phyloP scores from a whole-genome alignment of 2,888 invertebrate genomes.

The Dexiosoma caninum region DNA sequence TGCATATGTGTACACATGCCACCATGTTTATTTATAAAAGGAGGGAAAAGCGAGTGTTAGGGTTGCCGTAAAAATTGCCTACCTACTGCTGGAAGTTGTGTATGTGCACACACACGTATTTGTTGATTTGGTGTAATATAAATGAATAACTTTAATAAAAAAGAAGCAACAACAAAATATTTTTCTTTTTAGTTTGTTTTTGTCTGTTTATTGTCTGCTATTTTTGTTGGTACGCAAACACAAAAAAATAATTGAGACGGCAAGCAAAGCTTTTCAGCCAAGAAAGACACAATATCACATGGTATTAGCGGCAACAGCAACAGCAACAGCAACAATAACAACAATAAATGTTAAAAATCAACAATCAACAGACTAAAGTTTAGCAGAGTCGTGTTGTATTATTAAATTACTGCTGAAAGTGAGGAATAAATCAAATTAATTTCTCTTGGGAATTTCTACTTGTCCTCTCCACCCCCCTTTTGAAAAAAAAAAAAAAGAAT shows the following conservation, averaged over 20 bases:
- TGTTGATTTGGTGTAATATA: not conserved
- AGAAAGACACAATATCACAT: not conserved
- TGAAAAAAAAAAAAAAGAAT: not conserved
- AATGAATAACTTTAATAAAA: not conserved
- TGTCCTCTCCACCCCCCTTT: not conserved
- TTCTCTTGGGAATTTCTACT: constrained; percentile 63
- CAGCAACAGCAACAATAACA: too few species aligned
- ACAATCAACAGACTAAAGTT: constrained; percentile 46
- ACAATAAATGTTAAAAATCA: constrained; percentile 13
- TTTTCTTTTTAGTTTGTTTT: constrained; percentile 40
- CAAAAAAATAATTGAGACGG: not conserved
- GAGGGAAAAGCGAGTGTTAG: not conserved
- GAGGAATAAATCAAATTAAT: constrained; percentile 67
- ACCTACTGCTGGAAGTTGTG: not conserved
- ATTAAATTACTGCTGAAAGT: constrained; percentile 62
- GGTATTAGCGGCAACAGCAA: not conserved
- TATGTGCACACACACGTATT: not conserved
- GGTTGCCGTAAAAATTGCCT: not conserved
- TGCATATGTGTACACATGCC: too few species aligned
- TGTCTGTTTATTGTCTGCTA: constrained; percentile 54
- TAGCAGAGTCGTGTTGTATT: constrained; percentile 25
- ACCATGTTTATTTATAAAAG: constrained; percentile 9
- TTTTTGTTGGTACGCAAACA: not conserved
- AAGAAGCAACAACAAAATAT: not conserved
- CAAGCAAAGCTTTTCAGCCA: not conserved